phyloP scores from a whole-genome alignment of 1,140 invertebrate genomes.

The Metaphire vulgaris region DNA sequence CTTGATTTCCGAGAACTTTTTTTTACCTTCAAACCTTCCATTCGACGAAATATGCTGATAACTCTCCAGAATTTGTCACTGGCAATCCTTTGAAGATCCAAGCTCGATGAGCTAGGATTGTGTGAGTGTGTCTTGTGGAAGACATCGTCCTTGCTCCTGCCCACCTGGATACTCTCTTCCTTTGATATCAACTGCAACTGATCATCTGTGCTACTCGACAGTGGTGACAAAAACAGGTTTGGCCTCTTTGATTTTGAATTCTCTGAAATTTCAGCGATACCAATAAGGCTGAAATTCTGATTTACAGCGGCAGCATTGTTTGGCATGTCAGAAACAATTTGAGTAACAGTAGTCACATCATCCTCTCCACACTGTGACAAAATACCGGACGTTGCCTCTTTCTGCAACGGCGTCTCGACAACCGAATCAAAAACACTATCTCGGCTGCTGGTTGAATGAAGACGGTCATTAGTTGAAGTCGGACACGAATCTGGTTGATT shows the following conservation, averaged over 20 bases:
- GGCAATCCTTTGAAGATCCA: background rate
- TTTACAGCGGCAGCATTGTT: too few species aligned
- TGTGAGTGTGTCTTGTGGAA: too few species aligned
- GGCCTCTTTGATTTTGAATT: background rate
- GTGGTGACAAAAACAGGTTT: background rate
- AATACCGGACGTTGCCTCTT: too few species aligned
- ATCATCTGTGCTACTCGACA: background rate
- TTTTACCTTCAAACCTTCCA: constrained; percentile 12
- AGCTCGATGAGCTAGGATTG: background rate
- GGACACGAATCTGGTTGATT: background rate
- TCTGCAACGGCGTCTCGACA: too few species aligned
- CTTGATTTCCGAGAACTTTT: constrained; percentile 17
- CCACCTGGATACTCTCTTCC: background rate
- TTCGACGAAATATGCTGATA: constrained; percentile 28
- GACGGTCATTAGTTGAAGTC: constrained; percentile 22
- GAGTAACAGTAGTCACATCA: too few species aligned
- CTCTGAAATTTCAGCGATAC: background rate
- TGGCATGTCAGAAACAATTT: too few species aligned
- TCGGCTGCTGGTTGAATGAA: constrained; percentile 39
- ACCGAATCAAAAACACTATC: constrained; percentile 51
- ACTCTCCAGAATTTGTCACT: constrained; percentile 30
- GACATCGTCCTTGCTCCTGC: background rate
- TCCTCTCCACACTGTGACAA: too few species aligned
- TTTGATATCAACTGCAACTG: background rate
- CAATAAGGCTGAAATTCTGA: too few species aligned